These are phyloP conservation scores for Hemicordylus capensis DNA, from an alignment of 2,113 vertebrate genomes.

Conservation along the genomic window DNA sequence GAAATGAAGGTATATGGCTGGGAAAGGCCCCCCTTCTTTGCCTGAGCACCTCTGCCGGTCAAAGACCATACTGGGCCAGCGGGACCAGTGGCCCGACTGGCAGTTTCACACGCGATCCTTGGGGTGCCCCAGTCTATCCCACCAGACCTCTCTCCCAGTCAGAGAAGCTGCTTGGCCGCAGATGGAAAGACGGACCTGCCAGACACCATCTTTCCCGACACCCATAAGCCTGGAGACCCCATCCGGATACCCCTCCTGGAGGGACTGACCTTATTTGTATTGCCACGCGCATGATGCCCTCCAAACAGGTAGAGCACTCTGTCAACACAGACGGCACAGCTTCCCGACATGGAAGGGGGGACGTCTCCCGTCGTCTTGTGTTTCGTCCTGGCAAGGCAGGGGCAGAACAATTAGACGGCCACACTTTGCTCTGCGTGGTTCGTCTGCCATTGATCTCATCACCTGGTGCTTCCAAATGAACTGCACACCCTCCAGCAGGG, in stretches of 20 bases:
- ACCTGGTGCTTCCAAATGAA: too few relatives aligned
- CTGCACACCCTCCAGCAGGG: too few relatives aligned
- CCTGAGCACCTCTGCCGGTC: too few relatives aligned
- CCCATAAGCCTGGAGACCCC: not conserved
- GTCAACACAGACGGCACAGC: constrained; percentile 91
- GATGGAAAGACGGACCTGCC: not conserved
- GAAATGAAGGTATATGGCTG: too few relatives aligned
- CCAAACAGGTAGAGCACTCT: constrained; percentile 92
- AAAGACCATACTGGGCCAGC: too few relatives aligned
- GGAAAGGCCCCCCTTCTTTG: too few relatives aligned
- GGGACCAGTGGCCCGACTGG: too few relatives aligned
- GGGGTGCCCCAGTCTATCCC: too few relatives aligned
- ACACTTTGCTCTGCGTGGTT: not conserved
- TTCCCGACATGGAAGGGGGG: constrained; percentile 94
- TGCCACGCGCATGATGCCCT: constrained; percentile 91
- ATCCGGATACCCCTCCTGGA: not conserved
- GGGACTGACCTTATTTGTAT: constrained; percentile 89
- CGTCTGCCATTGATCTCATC: not conserved
- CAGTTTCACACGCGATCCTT: too few relatives aligned
- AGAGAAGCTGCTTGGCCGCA: not conserved
- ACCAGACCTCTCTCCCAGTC: not conserved
- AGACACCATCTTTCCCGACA: too few relatives aligned
- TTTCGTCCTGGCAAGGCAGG: constrained; percentile 80
- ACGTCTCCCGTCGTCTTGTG: constrained; percentile 85
- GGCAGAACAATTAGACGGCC: not conserved